These are phyloP conservation scores for Tribolium madens DNA, from an alignment of 1,140 invertebrate genomes.

Conservation along the genomic window DNA sequence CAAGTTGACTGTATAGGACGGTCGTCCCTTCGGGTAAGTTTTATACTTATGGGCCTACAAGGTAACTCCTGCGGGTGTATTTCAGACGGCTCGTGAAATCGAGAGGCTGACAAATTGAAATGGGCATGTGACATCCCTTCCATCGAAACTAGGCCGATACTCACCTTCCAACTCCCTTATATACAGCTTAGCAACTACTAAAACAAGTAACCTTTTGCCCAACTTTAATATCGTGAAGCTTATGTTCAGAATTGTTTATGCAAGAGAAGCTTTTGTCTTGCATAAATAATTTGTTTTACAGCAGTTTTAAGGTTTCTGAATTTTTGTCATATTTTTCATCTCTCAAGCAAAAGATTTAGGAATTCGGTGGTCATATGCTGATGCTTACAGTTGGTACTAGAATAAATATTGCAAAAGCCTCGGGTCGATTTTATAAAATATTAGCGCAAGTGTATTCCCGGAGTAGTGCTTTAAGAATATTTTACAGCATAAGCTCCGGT, in stretches of 20 bases:
- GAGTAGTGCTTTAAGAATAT: not conserved
- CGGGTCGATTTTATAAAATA: not conserved
- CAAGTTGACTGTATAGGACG: constrained; percentile 42
- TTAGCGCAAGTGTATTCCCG: constrained; percentile 1
- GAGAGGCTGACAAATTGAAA: constrained; percentile 57
- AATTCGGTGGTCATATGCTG: not conserved
- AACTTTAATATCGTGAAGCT: constrained; percentile 10
- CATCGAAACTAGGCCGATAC: constrained; percentile 24
- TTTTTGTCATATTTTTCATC: not conserved
- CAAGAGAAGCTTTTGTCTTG: not conserved
- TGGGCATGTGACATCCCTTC: constrained; percentile 50
- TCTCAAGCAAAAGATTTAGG: not conserved
- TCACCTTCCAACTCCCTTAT: constrained; percentile 14
- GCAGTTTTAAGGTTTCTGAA: not conserved
- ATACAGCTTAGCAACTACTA: constrained; percentile 31
- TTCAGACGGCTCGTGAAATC: constrained; percentile 53
- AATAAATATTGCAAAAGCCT: constrained; percentile 14
- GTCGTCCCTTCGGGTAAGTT: constrained; percentile 50
- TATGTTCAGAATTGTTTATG: not conserved
- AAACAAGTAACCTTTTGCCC: constrained; percentile 10
- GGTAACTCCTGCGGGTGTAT: constrained; percentile 57
- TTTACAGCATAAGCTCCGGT: not conserved
- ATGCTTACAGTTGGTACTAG: not conserved
- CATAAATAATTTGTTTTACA: constrained; percentile 4
- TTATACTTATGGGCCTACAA: constrained; percentile 54